A percentile compares a stretch with the other conserved stretches of the same genome.
Conservation (phyloP, 2,113 vertebrate species). For the Pangasianodon hypophthalmus region DNA sequence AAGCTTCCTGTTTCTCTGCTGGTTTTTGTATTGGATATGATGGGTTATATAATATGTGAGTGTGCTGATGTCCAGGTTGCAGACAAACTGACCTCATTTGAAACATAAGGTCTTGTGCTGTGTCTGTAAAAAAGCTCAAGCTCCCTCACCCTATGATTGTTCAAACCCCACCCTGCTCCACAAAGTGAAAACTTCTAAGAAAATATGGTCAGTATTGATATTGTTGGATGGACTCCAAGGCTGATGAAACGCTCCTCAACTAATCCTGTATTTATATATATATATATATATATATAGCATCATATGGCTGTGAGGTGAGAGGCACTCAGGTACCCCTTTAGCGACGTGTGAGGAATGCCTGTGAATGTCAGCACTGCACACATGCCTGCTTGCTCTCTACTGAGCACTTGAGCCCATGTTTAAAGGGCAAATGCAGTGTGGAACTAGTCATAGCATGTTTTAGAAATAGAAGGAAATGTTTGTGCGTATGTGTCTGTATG, state of each 20-base stretch:
- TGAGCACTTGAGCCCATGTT: slow-evolving; percentile 36
- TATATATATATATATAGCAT: not conserved
- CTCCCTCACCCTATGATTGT: slow-evolving; percentile 28
- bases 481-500: not conserved
- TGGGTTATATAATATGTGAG: slow-evolving; percentile 31
- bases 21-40: slow-evolving; percentile 26
- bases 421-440: slow-evolving; percentile 3
- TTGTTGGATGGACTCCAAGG: slow-evolving; percentile 54
- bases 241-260: slow-evolving; percentile 43
- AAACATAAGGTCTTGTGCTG: slow-evolving; percentile 45
- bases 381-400: slow-evolving; percentile 48
- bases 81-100: slow-evolving; percentile 37
- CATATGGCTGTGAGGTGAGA: slow-evolving; percentile 42
- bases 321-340: slow-evolving; percentile 32
- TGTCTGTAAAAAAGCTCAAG: slow-evolving; percentile 17
- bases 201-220: slow-evolving; percentile 45
- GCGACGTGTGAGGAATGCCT: slow-evolving; percentile 58
- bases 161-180: not conserved
- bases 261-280: slow-evolving; percentile 28
- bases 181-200: slow-evolving; percentile 19
- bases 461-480: slow-evolving; percentile 8
- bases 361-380: slow-evolving; percentile 37
- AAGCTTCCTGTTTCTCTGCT: not conserved
- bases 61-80: slow-evolving; percentile 43
- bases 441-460: slow-evolving; percentile 14